A percentile compares a stretch with the other conserved stretches of the same genome.
Conservation (phyloP, 92 coral and sea anemone genomes). For the Actinernus sp. region DNA sequence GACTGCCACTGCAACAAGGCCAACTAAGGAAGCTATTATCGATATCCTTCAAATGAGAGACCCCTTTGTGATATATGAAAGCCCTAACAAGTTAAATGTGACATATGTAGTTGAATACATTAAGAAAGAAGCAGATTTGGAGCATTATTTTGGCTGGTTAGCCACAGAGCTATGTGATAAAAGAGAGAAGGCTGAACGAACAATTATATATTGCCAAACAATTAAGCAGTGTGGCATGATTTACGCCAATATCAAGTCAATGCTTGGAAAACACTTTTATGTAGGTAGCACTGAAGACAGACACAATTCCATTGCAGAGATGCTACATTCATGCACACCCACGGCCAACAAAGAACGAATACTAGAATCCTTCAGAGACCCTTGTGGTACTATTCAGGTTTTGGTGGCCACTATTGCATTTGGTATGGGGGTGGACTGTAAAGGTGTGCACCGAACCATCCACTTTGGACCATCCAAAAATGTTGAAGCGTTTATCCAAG, state of each 20-base stretch:
- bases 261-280: slow-evolving; percentile 16
- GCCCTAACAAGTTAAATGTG: slow-evolving; percentile 55
- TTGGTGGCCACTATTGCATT: slow-evolving; percentile 50
- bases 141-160: slow-evolving; percentile 41
- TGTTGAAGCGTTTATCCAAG: no score
- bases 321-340: slow-evolving; percentile 67
- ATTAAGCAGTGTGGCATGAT: slow-evolving; percentile 47
- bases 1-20: slow-evolving; percentile 63
- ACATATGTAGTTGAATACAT: slow-evolving; percentile 42
- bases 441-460: no score
- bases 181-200: slow-evolving; percentile 33
- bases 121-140: slow-evolving; percentile 37
- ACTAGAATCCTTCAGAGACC: slow-evolving; percentile 26
- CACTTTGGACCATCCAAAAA: no score
- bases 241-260: slow-evolving; percentile 33
- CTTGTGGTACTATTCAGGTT: slow-evolving; percentile 31
- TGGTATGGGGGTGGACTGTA: slow-evolving; percentile 46
- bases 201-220: slow-evolving; percentile 55
- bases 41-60: slow-evolving; percentile 39
- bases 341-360: slow-evolving; percentile 35
- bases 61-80: slow-evolving; percentile 41
- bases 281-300: slow-evolving; percentile 10
- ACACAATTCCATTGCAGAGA: slow-evolving; percentile 22
- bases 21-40: slow-evolving; percentile 43
- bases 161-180: slow-evolving; percentile 26